phyloP scores from a whole-genome alignment of 2,113 vertebrate species.

The Otus sunia region DNA sequence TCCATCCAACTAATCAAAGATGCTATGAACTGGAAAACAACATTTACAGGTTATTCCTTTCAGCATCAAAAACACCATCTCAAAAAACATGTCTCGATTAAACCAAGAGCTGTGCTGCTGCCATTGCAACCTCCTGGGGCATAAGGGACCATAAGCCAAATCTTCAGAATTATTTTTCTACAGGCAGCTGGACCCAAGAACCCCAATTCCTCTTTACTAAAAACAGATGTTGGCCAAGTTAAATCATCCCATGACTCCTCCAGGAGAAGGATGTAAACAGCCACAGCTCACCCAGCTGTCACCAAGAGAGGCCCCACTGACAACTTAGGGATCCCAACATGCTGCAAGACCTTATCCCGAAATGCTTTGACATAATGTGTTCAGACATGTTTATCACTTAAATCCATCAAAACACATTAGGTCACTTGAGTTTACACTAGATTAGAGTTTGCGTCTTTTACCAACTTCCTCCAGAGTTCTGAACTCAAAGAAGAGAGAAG shows the following conservation, averaged over 20 bases:
- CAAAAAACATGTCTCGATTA: background rate
- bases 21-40: background rate
- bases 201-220: background rate
- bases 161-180: background rate
- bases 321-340: background rate
- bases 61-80: background rate
- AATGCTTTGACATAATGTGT: background rate
- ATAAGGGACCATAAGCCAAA: background rate
- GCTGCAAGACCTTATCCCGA: background rate
- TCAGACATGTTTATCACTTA: background rate
- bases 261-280: constrained; percentile 32
- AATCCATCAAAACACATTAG: background rate
- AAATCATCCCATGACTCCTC: constrained; percentile 14
- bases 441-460: background rate
- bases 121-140: background rate
- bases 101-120: background rate
- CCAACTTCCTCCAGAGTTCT: background rate
- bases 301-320: background rate
- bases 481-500: background rate
- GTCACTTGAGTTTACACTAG: background rate
- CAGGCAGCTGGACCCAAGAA: background rate
- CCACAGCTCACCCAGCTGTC: constrained; percentile 5
- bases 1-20: background rate
- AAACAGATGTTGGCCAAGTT: background rate
- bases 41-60: background rate